Conservation (phyloP, 2,888 invertebrate species). For the Dicycla oo region DNA sequence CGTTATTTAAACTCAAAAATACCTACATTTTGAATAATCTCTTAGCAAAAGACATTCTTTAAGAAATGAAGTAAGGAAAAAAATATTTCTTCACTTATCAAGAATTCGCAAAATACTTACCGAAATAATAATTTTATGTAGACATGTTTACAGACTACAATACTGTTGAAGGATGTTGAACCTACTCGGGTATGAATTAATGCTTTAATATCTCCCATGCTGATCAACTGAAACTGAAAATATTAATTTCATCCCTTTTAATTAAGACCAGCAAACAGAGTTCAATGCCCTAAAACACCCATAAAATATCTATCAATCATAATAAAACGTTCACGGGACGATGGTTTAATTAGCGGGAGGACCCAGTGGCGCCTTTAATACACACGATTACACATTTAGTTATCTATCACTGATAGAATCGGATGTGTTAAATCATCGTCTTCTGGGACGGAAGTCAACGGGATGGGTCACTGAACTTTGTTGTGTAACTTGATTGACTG, state of each 20-base stretch:
- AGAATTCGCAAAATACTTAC: background rate
- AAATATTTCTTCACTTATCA: background rate
- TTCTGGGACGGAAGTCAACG: slow-evolving; percentile 33
- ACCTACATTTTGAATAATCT: background rate
- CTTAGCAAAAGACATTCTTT: background rate
- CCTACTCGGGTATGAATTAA: background rate
- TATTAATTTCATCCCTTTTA: slow-evolving; percentile 18
- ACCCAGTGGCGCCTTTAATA: slow-evolving; percentile 54
- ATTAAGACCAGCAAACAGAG: slow-evolving; percentile 36
- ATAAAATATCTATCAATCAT: slow-evolving; percentile 69
- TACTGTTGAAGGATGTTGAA: background rate
- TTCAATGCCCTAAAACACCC: slow-evolving; percentile 44
- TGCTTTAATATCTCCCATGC: background rate
- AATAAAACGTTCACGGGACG: slow-evolving; percentile 64
- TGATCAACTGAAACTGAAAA: slow-evolving; percentile 9
- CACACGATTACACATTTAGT: slow-evolving; percentile 58
- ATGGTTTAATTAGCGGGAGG: slow-evolving; percentile 56
- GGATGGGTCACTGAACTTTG: slow-evolving; percentile 35
- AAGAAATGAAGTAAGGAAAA: background rate
- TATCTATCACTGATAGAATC: slow-evolving; percentile 53
- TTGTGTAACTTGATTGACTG: background rate
- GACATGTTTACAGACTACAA: background rate
- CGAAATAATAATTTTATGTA: too few relatives aligned
- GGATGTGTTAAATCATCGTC: slow-evolving; percentile 56
- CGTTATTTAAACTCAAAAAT: background rate